phyloP scores from a whole-genome alignment of 1,140 invertebrate genomes.

The Oppia nitens region DNA sequence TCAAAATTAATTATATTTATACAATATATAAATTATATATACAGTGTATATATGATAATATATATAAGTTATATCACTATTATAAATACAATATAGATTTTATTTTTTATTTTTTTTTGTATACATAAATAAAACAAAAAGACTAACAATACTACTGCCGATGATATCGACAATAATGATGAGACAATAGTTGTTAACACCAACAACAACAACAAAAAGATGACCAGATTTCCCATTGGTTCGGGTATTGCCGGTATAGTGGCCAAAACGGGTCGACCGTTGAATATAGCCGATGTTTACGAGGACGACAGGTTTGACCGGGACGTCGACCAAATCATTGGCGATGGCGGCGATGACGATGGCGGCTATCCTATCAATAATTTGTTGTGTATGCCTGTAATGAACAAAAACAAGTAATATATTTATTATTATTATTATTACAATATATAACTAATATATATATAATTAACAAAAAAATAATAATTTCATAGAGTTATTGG shows the following conservation, averaged over 20 bases:
- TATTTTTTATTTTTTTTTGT: too few species aligned
- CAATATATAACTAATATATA: too few species aligned
- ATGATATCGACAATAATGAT: conserved; percentile 26
- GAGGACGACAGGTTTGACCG: conserved; percentile 57
- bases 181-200: not conserved
- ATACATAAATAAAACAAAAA: too few species aligned
- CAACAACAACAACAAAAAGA: conserved; percentile 19
- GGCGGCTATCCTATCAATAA: conserved; percentile 56
- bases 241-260: conserved; percentile 51
- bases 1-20: too few species aligned
- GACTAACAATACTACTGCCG: too few species aligned
- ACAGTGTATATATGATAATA: too few species aligned
- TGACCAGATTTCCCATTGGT: conserved; percentile 38
- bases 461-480: not conserved
- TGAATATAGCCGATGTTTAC: conserved; percentile 63
- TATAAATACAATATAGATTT: too few species aligned
- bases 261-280: conserved; percentile 50
- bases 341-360: conserved; percentile 51
- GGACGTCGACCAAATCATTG: conserved; percentile 54
- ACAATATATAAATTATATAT: too few species aligned
- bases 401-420: conserved; percentile 45
- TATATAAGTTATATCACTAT: too few species aligned
- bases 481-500: conserved; percentile 44
- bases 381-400: conserved; percentile 71
- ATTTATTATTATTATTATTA: too few species aligned